Conservation (phyloP, 2,113 vertebrate genomes). For the Elaphurus davidianus region DNA sequence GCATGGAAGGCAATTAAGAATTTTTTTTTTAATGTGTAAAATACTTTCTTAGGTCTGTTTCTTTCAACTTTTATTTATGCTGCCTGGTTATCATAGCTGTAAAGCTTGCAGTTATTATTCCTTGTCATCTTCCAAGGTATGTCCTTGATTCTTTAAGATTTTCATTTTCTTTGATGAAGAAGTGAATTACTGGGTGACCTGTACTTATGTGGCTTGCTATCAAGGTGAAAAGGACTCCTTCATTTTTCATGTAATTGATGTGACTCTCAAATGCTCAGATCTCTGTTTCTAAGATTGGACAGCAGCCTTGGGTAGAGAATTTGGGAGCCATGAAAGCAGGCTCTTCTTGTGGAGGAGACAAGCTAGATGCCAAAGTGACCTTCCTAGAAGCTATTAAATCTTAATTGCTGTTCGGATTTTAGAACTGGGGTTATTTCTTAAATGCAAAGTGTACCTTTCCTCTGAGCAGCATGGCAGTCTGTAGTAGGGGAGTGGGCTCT, state of each 20-base stretch:
- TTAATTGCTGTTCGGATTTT: neutral
- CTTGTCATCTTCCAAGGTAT: neutral
- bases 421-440: neutral
- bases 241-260: neutral
- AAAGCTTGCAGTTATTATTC: conserved; percentile 14
- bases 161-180: neutral
- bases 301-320: conserved; percentile 29
- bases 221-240: neutral
- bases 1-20: conserved; percentile 27
- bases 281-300: neutral
- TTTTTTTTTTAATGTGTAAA: conserved; percentile 30
- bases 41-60: conserved; percentile 32
- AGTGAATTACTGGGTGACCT: neutral
- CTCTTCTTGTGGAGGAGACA: neutral
- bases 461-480: fast-evolving
- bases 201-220: neutral
- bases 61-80: conserved; percentile 48
- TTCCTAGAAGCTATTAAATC: neutral
- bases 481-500: neutral
- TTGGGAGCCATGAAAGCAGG: neutral
- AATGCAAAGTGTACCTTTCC: neutral
- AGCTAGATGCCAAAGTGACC: neutral
- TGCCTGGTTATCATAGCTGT: neutral
- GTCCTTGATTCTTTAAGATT: conserved; percentile 21
- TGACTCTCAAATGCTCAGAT: neutral